A percentile compares a stretch with the other conserved stretches of the same genome.
These are phyloP conservation scores for Chiloscyllium plagiosum DNA, from an alignment of 2,113 vertebrate genomes.

Conservation along the genomic window DNA sequence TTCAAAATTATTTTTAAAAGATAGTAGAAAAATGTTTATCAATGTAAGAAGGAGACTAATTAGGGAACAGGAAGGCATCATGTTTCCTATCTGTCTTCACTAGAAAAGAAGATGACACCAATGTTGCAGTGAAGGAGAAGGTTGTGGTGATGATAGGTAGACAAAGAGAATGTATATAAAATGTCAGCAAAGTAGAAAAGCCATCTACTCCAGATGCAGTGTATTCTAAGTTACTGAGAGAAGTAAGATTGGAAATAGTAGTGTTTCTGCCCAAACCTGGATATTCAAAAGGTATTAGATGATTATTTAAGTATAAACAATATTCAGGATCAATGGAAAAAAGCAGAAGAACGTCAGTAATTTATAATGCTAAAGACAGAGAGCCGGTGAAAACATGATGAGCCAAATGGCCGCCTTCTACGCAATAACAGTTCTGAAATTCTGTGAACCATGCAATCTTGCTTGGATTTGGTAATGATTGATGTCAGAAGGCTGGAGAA, in stretches of 20 bases:
- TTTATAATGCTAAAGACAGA: too few relatives aligned
- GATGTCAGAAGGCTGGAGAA: not conserved
- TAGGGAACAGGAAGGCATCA: not conserved
- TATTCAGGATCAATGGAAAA: too few relatives aligned
- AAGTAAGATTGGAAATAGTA: not conserved
- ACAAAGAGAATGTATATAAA: not conserved
- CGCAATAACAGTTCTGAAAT: too few relatives aligned
- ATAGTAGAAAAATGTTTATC: not conserved
- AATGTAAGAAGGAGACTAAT: not conserved
- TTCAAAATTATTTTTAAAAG: not conserved
- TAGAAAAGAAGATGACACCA: not conserved
- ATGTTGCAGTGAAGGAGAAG: not conserved
- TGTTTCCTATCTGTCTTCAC: not conserved
- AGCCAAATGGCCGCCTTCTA: too few relatives aligned
- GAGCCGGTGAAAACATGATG: too few relatives aligned
- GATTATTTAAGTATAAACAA: too few relatives aligned
- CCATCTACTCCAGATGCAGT: not conserved
- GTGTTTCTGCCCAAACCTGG: not conserved
- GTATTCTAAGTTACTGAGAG: too few relatives aligned
- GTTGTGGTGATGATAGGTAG: not conserved
- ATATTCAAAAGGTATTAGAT: too few relatives aligned
- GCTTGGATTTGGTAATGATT: not conserved
- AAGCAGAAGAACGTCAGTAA: too few relatives aligned
- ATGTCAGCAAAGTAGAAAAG: not conserved
- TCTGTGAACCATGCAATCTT: not conserved